A percentile compares a stretch with the other conserved stretches of the same genome.
phyloP scores from a whole-genome alignment of 2,888 invertebrate genomes.

The Augochlorella aurata region DNA sequence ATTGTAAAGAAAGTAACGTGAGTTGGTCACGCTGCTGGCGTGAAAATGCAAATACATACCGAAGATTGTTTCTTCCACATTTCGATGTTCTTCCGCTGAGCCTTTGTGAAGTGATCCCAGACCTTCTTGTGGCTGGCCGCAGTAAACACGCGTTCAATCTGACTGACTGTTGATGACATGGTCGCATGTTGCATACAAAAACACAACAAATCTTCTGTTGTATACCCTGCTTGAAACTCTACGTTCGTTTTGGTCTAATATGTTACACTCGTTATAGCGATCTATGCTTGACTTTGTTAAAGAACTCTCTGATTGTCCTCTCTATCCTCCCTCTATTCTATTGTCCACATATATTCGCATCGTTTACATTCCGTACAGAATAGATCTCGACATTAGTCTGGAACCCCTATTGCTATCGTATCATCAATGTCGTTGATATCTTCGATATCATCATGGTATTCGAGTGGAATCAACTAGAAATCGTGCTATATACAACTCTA shows the following conservation, averaged over 20 bases:
- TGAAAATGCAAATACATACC: slow-evolving; percentile 85
- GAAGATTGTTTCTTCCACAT: slow-evolving; percentile 98
- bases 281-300: slow-evolving; percentile 49
- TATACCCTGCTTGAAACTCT: slow-evolving; percentile 74
- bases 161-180: slow-evolving; percentile 91
- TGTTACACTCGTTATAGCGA: slow-evolving; percentile 51
- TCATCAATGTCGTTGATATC: background rate
- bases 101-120: slow-evolving; percentile 99
- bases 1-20: slow-evolving; percentile 48
- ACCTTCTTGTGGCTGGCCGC: slow-evolving; percentile 98
- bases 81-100: slow-evolving; percentile 99
- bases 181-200: slow-evolving; percentile 82
- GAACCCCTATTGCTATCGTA: background rate
- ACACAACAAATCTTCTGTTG: slow-evolving; percentile 82
- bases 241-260: slow-evolving; percentile 62
- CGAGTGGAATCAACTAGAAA: slow-evolving; percentile 12
- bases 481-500: slow-evolving; percentile 15
- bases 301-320: slow-evolving; percentile 26
- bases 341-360: background rate
- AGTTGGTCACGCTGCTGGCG: slow-evolving; percentile 55
- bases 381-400: slow-evolving; percentile 16
- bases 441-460: background rate
- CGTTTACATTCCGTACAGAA: background rate
- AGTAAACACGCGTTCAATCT: slow-evolving; percentile 98
- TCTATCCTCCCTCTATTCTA: background rate